Percentiles rank a stretch among this genome's conserved stretches.
Evolutionary conservation across 2,113 vertebrate genomes (phyloP).

Genomic region (Pelecanus crispus): DNA sequence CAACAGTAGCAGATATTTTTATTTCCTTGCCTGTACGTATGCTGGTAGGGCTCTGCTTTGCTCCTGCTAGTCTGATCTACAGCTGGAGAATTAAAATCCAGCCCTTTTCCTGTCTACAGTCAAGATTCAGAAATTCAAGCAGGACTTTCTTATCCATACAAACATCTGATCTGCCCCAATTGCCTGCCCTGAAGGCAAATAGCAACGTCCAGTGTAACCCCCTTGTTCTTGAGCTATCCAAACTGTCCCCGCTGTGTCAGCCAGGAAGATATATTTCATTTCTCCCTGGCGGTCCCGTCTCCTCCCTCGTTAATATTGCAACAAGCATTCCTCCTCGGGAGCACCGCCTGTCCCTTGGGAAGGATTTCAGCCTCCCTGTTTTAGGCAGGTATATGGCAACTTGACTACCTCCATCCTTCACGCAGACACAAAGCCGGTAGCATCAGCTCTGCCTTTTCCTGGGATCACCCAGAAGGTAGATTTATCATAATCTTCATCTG

Average conservation of each 20-base stretch:
- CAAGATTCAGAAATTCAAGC: neutral
- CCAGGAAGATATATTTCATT: neutral
- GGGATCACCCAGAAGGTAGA: neutral
- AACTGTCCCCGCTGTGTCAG: neutral
- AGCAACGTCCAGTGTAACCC: neutral
- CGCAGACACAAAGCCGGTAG: neutral
- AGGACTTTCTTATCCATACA: neutral
- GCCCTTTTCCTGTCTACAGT: neutral
- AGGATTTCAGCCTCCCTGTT: constrained; percentile 5
- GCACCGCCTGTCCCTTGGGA: neutral
- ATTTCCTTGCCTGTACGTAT: neutral
- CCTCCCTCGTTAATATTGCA: neutral
- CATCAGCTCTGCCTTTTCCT: neutral
- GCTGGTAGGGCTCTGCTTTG: neutral
- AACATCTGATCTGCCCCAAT: neutral
- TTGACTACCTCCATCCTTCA: neutral
- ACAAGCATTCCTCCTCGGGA: neutral
- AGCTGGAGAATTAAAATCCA: neutral
- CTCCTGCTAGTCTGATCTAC: neutral
- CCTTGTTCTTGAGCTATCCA: neutral
- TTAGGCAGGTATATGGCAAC: neutral
- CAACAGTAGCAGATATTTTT: neutral
- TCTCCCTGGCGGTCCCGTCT: neutral
- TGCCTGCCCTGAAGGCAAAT: neutral
- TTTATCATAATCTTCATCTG: neutral